Evolutionary conservation across 1,140 invertebrate genomes (phyloP).

Genomic region (Drosophila sproati): DNA sequence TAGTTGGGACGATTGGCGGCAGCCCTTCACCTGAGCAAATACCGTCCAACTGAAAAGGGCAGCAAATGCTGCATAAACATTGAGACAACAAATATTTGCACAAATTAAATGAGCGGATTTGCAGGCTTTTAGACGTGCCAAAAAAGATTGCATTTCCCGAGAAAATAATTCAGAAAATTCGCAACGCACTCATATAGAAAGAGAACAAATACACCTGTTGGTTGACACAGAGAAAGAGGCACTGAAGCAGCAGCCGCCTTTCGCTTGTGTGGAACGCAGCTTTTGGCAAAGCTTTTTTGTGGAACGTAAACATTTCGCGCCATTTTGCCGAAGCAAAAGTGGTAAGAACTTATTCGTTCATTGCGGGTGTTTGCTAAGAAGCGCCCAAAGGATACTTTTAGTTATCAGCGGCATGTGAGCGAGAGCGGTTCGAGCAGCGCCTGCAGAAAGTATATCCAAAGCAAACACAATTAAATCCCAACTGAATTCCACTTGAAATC

Average conservation of each 20-base stretch:
- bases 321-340: conserved; percentile 59
- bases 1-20: conserved; percentile 1
- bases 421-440: conserved; percentile 60
- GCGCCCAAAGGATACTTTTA: conserved; percentile 38
- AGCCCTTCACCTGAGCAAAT: conserved; percentile 54
- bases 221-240: not conserved
- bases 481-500: not conserved
- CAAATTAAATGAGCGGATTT: conserved; percentile 76
- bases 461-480: not conserved
- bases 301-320: conserved; percentile 63
- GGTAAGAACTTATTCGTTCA: conserved; percentile 56
- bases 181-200: not conserved
- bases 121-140: conserved; percentile 33
- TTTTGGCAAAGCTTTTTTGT: conserved; percentile 63
- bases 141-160: conserved; percentile 57
- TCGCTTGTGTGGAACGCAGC: conserved; percentile 57
- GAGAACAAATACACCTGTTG: conserved; percentile 31
- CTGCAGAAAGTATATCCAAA: not conserved
- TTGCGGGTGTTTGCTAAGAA: conserved; percentile 64
- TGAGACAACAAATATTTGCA: conserved; percentile 63
- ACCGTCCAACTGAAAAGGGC: conserved; percentile 21
- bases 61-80: conserved; percentile 60
- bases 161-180: conserved; percentile 21
- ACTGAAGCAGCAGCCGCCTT: conserved; percentile 15
- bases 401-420: conserved; percentile 65